Percentiles rank a stretch among this genome's conserved stretches.
Evolutionary conservation across 2,797 vertebrate genomes (phyloP).

Genomic region (Anguilla anguilla): DNA sequence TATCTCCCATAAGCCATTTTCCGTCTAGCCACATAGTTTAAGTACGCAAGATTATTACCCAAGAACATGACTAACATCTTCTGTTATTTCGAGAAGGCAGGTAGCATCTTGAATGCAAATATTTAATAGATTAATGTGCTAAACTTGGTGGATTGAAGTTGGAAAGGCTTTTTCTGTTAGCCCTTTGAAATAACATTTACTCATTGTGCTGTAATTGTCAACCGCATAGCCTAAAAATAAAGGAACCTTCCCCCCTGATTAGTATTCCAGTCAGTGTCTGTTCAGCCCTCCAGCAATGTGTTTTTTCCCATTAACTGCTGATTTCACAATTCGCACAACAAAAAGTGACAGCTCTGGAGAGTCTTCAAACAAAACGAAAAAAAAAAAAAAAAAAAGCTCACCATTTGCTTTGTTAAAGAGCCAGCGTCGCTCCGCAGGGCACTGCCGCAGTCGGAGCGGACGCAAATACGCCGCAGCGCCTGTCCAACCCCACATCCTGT

Average conservation of each 20-base stretch:
- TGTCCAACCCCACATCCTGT: neutral
- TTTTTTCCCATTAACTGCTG: conserved; percentile 57
- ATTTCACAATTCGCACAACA: conserved; percentile 63
- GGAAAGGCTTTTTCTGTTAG: neutral
- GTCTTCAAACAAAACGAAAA: neutral
- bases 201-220: neutral
- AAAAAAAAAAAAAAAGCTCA: neutral
- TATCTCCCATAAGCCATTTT: no score
- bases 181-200: neutral
- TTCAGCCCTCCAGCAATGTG: conserved; percentile 57
- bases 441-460: neutral
- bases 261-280: conserved; percentile 50
- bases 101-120: neutral
- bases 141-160: neutral
- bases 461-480: conserved; percentile 5
- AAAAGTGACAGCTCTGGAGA: conserved; percentile 58
- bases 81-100: neutral
- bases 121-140: neutral
- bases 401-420: conserved; percentile 12
- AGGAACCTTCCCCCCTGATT: neutral
- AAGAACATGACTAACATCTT: neutral
- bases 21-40: no score
- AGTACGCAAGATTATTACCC: neutral
- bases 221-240: neutral
- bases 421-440: neutral